These are phyloP conservation scores for Zapus hudsonius DNA, from an alignment of 2,113 vertebrate genomes.

Conservation along the genomic window DNA sequence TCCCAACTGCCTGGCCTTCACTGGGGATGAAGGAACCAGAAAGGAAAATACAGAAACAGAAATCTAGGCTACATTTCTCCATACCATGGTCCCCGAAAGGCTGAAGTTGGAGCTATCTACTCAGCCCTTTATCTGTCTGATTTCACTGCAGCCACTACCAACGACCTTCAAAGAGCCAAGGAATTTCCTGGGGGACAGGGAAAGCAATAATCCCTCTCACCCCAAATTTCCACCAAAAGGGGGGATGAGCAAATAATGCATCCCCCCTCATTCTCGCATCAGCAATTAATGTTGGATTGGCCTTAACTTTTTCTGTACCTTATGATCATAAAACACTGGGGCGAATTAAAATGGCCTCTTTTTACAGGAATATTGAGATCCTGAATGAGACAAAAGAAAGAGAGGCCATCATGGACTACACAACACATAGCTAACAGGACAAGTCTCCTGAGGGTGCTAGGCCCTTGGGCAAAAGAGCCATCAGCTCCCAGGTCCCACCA, in stretches of 20 bases:
- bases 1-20: neutral
- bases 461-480: neutral
- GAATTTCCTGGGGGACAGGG: neutral
- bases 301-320: neutral
- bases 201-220: neutral
- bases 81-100: neutral
- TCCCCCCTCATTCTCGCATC: neutral
- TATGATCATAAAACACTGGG: neutral
- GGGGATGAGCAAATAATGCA: neutral
- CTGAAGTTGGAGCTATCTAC: neutral
- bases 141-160: neutral
- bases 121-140: neutral
- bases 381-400: neutral
- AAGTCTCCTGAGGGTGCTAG: neutral
- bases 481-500: neutral
- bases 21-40: neutral
- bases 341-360: neutral
- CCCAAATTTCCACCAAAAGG: neutral
- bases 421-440: neutral
- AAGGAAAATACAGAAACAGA: neutral
- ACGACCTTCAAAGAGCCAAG: neutral
- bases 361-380: neutral
- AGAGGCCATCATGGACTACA: neutral
- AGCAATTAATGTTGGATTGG: accelerated
- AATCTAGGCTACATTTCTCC: neutral